Evolutionary conservation across 2,797 vertebrate genomes (phyloP).

Genomic region (Hyperoplus lanceolatus): DNA sequence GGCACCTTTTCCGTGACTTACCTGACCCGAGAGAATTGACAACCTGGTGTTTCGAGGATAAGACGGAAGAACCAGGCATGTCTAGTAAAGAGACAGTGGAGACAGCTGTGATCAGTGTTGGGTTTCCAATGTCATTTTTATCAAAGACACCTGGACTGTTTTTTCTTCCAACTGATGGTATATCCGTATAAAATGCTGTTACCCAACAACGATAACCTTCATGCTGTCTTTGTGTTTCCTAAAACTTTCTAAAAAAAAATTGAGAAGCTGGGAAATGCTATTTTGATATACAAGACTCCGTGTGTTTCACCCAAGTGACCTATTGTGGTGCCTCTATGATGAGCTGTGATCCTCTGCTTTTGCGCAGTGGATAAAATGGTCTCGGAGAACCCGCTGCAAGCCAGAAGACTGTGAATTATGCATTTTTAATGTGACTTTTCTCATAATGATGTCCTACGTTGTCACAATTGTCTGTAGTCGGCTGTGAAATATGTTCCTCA

Average conservation of each 20-base stretch:
- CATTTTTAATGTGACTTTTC: background rate
- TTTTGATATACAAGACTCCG: background rate
- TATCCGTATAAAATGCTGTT: background rate
- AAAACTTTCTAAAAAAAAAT: too few relatives aligned
- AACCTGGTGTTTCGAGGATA: conserved; percentile 9
- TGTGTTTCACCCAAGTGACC: conserved; percentile 28
- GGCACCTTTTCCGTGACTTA: conserved; percentile 9
- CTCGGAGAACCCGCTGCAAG: background rate
- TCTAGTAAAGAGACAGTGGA: background rate
- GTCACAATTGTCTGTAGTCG: background rate
- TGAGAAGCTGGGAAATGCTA: background rate
- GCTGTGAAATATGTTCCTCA: conserved; percentile 1
- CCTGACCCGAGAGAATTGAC: background rate
- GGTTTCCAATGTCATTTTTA: background rate
- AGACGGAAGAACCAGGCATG: background rate
- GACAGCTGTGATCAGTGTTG: conserved; percentile 43
- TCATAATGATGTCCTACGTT: background rate
- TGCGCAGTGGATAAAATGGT: conserved; percentile 5
- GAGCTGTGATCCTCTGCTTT: conserved; percentile 32
- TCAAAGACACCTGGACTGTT: background rate
- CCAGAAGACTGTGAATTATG: conserved; percentile 51
- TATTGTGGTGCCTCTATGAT: conserved; percentile 28
- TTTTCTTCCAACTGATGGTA: background rate
- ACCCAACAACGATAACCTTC: too few relatives aligned
- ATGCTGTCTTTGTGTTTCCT: too few relatives aligned